A percentile compares a stretch with the other conserved stretches of the same genome.
Evolutionary conservation across 2,797 vertebrate species (phyloP).

Genomic region (Anableps anableps): DNA sequence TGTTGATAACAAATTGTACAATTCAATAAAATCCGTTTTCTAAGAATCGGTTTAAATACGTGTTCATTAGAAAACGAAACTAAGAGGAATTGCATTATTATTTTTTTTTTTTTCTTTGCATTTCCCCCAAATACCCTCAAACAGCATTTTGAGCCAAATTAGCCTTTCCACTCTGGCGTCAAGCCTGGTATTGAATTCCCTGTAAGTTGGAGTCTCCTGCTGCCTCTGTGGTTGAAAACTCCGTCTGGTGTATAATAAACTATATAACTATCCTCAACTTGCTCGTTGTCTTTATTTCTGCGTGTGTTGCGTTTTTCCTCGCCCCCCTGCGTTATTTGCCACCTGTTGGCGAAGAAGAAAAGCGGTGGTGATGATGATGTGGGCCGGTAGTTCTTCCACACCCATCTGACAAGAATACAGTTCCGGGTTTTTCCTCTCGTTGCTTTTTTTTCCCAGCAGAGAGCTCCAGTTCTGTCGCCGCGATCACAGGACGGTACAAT

Average conservation of each 20-base stretch:
- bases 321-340: constrained; percentile 27
- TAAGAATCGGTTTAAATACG: neutral
- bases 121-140: neutral
- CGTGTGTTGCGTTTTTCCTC: neutral
- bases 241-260: constrained; percentile 72
- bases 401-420: constrained; percentile 55
- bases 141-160: constrained; percentile 13
- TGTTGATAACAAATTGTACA: neutral
- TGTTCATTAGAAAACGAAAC: neutral
- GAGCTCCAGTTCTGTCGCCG: neutral
- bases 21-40: neutral
- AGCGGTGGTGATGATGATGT: constrained; percentile 8
- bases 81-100: neutral
- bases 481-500: constrained; percentile 65
- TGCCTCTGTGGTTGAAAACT: constrained; percentile 62
- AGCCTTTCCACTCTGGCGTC: constrained; percentile 43
- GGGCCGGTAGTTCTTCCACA: constrained; percentile 29
- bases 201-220: constrained; percentile 42
- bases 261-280: constrained; percentile 38
- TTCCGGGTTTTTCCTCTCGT: constrained; percentile 72
- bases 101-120: neutral
- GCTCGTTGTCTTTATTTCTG: constrained; percentile 4
- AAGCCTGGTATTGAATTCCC: constrained; percentile 33
- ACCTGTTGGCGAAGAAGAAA: constrained; percentile 53
- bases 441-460: neutral